These are phyloP conservation scores for Meta bourneti DNA, from an alignment of 2,888 invertebrate species.

Conservation along the genomic window DNA sequence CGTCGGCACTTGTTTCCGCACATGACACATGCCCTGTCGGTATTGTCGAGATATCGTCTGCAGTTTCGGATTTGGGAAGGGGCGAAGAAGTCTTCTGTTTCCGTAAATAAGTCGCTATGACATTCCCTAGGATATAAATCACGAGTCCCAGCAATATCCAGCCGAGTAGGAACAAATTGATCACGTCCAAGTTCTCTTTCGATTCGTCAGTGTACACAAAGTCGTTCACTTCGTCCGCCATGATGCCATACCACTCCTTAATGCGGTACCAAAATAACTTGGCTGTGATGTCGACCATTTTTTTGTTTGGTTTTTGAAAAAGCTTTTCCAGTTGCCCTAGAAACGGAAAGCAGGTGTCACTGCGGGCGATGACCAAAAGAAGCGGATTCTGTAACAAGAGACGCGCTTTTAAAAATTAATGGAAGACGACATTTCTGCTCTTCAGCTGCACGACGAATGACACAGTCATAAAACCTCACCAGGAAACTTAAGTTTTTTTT, in stretches of 20 bases:
- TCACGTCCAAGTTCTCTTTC: constrained; percentile 71
- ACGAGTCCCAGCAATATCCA: constrained; percentile 73
- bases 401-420: constrained; percentile 15
- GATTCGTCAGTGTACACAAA: constrained; percentile 70
- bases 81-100: constrained; percentile 50
- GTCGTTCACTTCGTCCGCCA: constrained; percentile 74
- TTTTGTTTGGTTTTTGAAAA: constrained; percentile 42
- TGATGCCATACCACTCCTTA: constrained; percentile 68
- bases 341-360: constrained; percentile 54
- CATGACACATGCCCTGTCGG: constrained; percentile 58
- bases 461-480: too few species aligned
- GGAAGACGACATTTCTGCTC: background rate
- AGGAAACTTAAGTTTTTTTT: too few species aligned
- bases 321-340: constrained; percentile 67
- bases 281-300: constrained; percentile 74
- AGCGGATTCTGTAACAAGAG: constrained; percentile 23
- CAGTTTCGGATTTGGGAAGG: constrained; percentile 29
- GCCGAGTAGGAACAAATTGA: constrained; percentile 72
- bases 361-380: constrained; percentile 30
- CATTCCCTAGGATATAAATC: constrained; percentile 68
- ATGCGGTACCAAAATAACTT: constrained; percentile 75
- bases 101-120: constrained; percentile 67
- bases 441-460: too few species aligned
- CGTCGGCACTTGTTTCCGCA: constrained; percentile 27
- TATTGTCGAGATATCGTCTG: constrained; percentile 25